Base-by-base conservation (phyloP, 2,113 vertebrate genomes). In the Carassius auratus region DNA sequence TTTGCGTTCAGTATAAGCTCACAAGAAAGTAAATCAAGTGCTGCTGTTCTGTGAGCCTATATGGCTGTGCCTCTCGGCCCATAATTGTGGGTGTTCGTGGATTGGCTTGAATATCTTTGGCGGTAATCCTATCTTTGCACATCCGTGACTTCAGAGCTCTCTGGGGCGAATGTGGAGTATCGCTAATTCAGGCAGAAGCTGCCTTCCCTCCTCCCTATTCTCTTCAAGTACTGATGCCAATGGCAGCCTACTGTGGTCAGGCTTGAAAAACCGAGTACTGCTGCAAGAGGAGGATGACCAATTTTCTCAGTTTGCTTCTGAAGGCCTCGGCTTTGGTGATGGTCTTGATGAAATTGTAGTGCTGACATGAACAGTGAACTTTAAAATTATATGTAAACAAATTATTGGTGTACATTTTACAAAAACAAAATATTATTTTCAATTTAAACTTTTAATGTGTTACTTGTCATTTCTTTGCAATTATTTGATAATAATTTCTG, bases 81-180 rank as follows among this genome's bases (percentile, higher is more conserved):
- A 71, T 84, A 76, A 76, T 77, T 85, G 84, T 45, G 69, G 62
- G 85, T 75, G 57, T 84, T 76, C 8, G 61, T 86, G 84, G 86
- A 83, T 84, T 87, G 76, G 73, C 64, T 88, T 82, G 83, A 88
- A 88, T 86, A 88, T 61, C 57, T 66, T 30, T 81, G 79, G 81
- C 76, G 52, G 55, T 88, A 88, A 90, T 87, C 87, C 86, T 87
- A 88, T 88, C 87, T 86, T 79, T 66, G 84, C 87, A 81, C 87
- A 89, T 83, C 86, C 77, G 36, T 89, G 71, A 87, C 88, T 90
- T 79, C 81, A 62, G 81, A 19, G 83, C 87, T 89, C 88, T 86
- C 87, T 23, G 75, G 85, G 87, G 83, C 79, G 87, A 90, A 91
- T 86, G 89, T 90, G 89, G 77, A 91, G 88, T 91, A 90, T 88